phyloP scores from a whole-genome alignment of 1,140 invertebrate genomes.

The Nephotettix cincticeps region DNA sequence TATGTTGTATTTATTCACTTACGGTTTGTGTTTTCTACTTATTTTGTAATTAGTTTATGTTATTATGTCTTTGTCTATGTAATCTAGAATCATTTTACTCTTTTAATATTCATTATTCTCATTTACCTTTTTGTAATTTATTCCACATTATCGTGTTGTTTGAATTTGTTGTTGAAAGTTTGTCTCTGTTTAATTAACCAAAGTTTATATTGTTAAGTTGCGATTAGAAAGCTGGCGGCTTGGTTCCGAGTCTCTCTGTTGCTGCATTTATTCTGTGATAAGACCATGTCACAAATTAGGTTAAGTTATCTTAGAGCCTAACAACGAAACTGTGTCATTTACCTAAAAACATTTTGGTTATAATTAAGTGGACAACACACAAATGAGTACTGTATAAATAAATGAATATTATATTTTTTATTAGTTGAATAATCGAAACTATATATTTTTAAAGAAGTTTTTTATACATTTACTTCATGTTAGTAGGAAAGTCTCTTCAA shows the following conservation, averaged over 20 bases:
- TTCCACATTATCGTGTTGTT: neutral
- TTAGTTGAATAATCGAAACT: neutral
- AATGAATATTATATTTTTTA: neutral
- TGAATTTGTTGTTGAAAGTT: conserved; percentile 16
- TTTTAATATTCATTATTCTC: neutral
- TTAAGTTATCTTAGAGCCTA: neutral
- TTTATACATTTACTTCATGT: neutral
- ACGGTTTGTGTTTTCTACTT: neutral
- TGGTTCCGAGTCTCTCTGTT: neutral
- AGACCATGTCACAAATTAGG: neutral
- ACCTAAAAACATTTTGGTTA: neutral
- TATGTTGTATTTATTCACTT: neutral
- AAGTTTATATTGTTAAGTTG: conserved; percentile 24
- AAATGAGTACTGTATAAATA: neutral
- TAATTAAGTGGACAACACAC: neutral
- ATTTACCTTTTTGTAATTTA: conserved; percentile 5
- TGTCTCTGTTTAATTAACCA: conserved; percentile 25
- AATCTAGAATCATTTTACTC: neutral
- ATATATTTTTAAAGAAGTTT: neutral
- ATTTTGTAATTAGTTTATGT: neutral
- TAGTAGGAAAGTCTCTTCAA: neutral
- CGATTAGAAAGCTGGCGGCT: conserved; percentile 5
- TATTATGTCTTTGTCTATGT: neutral
- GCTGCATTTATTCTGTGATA: conserved; percentile 7
- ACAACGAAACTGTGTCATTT: neutral